Evolutionary conservation across 2,113 vertebrate species (phyloP).

Genomic region (Chaenogobius annularis): DNA sequence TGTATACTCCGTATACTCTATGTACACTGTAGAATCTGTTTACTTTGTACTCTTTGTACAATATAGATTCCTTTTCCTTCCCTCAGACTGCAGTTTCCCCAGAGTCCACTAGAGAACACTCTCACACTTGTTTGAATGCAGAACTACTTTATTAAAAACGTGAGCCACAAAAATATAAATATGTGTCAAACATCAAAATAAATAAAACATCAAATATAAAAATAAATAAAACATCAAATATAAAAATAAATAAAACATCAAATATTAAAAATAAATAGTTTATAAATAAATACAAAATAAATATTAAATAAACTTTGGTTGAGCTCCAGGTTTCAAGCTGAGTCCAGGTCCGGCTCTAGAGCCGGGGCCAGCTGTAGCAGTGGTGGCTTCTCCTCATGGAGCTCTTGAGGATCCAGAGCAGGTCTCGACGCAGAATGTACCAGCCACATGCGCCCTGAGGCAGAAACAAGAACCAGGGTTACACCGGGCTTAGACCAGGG

Average conservation of each 20-base stretch:
- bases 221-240: background rate
- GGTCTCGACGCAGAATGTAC: slow-evolving; percentile 44
- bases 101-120: background rate
- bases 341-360: background rate
- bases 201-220: background rate
- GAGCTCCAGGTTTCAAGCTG: background rate
- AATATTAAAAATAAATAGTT: background rate
- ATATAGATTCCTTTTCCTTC: too few species aligned
- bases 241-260: background rate
- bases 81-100: background rate
- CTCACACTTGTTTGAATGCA: background rate
- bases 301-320: background rate
- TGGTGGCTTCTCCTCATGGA: background rate
- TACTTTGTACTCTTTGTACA: too few species aligned
- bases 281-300: background rate
- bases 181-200: background rate
- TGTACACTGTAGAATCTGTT: too few species aligned
- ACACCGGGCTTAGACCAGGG: too few species aligned
- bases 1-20: too few species aligned
- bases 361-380: slow-evolving; percentile 31
- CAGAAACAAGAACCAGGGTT: too few species aligned
- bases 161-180: background rate
- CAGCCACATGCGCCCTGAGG: slow-evolving; percentile 50
- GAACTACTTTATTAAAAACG: background rate
- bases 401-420: slow-evolving; percentile 22